These are phyloP conservation scores for Notarius quadriscutis DNA, from an alignment of 2,113 vertebrate genomes.

Conservation along the genomic window DNA sequence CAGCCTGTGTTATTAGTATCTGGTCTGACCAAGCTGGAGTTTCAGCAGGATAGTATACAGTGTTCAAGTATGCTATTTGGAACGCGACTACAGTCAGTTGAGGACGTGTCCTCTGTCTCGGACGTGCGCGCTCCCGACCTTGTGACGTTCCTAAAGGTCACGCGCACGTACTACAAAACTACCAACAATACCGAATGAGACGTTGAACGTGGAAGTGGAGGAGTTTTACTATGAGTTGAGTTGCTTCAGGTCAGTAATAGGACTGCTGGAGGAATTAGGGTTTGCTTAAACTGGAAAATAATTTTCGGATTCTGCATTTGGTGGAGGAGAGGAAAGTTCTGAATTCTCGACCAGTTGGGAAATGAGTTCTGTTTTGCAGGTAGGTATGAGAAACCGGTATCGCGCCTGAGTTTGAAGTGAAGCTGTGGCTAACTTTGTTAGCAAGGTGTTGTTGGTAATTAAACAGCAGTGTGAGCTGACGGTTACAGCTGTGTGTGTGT, in stretches of 20 bases:
- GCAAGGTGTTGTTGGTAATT: neutral
- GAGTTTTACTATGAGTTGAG: neutral
- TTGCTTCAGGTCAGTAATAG: neutral
- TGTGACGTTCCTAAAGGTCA: neutral
- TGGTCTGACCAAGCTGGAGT: neutral
- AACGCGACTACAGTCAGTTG: neutral
- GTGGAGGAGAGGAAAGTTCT: neutral
- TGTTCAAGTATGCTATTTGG: neutral
- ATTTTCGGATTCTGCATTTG: neutral
- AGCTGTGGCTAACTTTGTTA: neutral
- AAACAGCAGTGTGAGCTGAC: neutral
- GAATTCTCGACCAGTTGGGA: conserved; percentile 1
- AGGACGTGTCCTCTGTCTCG: neutral
- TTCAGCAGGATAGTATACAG: neutral
- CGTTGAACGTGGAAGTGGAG: conserved; percentile 5
- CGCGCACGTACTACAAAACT: conserved; percentile 28
- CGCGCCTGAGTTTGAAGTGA: neutral
- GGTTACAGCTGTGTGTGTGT: neutral
- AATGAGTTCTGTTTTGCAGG: neutral
- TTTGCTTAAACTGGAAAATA: neutral
- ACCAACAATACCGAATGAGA: neutral
- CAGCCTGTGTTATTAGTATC: neutral
- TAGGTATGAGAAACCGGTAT: neutral
- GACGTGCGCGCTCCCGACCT: conserved; percentile 42
- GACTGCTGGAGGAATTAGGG: neutral